Evolutionary conservation across 2,113 vertebrate species (phyloP).

Genomic region (Malurus cyaneus): DNA sequence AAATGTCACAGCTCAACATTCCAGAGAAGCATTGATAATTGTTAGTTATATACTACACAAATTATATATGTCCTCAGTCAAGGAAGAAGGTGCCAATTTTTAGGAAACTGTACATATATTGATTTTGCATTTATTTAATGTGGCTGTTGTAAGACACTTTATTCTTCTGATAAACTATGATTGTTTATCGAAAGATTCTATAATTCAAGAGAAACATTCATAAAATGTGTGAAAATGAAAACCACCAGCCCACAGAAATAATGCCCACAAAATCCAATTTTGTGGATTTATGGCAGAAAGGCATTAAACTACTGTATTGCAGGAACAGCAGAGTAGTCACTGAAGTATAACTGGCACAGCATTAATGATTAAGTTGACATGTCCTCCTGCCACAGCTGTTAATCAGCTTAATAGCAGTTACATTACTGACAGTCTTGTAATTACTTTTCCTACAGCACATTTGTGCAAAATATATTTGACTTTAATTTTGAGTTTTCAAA

Average conservation of each 20-base stretch:
- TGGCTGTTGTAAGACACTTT: slow-evolving; percentile 78
- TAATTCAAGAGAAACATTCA: slow-evolving; percentile 82
- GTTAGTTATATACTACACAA: slow-evolving; percentile 72
- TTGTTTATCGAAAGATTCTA: slow-evolving; percentile 84
- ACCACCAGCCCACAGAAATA: slow-evolving; percentile 79
- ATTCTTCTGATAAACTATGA: slow-evolving; percentile 83
- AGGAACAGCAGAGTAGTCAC: slow-evolving; percentile 71
- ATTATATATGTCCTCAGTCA: slow-evolving; percentile 72
- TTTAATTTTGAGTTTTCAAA: slow-evolving; percentile 72
- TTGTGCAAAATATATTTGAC: slow-evolving; percentile 75
- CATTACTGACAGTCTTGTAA: slow-evolving; percentile 81
- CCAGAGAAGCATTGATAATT: slow-evolving; percentile 76
- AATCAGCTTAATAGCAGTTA: slow-evolving; percentile 80
- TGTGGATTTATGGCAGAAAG: slow-evolving; percentile 82
- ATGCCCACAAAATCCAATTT: slow-evolving; percentile 82
- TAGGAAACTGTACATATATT: slow-evolving; percentile 82
- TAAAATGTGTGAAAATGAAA: slow-evolving; percentile 79
- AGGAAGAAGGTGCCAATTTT: slow-evolving; percentile 77
- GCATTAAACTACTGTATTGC: slow-evolving; percentile 75
- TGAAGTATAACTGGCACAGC: slow-evolving; percentile 75
- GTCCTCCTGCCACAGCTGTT: slow-evolving; percentile 75
- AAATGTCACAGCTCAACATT: slow-evolving; percentile 76
- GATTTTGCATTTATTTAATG: slow-evolving; percentile 85
- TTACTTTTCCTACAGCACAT: slow-evolving; percentile 76
- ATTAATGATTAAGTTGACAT: slow-evolving; percentile 76